phyloP scores from a whole-genome alignment of 2,797 vertebrate species.

The Danionella dracula region DNA sequence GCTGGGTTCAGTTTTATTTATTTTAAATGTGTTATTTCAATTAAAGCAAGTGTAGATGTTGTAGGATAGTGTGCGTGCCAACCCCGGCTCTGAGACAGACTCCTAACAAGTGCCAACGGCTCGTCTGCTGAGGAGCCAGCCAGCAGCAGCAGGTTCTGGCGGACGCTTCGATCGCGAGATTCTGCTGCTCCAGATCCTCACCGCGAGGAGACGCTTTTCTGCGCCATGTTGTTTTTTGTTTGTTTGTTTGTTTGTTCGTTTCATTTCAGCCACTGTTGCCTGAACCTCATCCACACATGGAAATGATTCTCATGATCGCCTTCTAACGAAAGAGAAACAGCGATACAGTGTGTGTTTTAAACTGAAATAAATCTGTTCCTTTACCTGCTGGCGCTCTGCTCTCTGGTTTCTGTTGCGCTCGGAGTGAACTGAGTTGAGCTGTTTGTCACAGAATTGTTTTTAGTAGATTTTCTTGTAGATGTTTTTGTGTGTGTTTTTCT shows the following conservation, averaged over 20 bases:
- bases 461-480: no score
- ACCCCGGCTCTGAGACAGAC: conserved; percentile 79
- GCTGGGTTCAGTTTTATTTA: no score
- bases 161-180: no score
- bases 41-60: conserved; percentile 78
- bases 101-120: conserved; percentile 83
- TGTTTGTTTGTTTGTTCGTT: conserved; percentile 73
- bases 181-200: no score
- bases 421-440: no score
- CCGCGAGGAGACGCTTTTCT: conserved; percentile 67
- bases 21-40: no score
- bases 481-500: no score
- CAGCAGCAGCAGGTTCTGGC: no score
- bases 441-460: no score
- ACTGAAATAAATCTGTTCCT: conserved; percentile 99
- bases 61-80: conserved; percentile 85
- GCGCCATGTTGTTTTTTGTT: conserved; percentile 70
- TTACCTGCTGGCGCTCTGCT: conserved; percentile 73
- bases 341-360: conserved; percentile 95
- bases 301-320: conserved; percentile 97
- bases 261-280: conserved; percentile 83
- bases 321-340: conserved; percentile 87
- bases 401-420: conserved; percentile 43
- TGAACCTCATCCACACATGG: conserved; percentile 84
- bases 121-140: no score